These are phyloP conservation scores for Strigops habroptila DNA, from an alignment of 2,113 vertebrate species.

Conservation along the genomic window DNA sequence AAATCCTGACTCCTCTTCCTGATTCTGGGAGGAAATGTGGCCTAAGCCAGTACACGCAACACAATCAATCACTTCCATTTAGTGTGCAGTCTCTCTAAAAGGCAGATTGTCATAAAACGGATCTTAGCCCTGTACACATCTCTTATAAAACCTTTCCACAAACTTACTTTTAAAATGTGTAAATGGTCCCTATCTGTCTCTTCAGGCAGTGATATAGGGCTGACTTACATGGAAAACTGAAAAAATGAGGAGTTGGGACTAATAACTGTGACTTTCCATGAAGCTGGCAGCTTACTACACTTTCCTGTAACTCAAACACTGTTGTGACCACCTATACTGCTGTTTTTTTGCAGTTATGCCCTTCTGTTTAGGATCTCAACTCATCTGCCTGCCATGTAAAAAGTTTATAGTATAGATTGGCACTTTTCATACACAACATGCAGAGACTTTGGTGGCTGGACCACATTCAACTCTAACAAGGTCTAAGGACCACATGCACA, in stretches of 20 bases:
- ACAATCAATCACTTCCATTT: conserved; percentile 18
- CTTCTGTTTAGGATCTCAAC: not conserved
- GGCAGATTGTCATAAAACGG: not conserved
- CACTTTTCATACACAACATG: not conserved
- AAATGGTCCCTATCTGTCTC: not conserved
- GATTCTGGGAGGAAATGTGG: conserved; percentile 23
- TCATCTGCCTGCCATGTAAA: not conserved
- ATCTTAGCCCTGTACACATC: not conserved
- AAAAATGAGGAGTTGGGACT: not conserved
- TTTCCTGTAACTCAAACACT: not conserved
- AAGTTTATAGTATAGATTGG: not conserved
- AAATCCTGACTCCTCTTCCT: conserved; percentile 20
- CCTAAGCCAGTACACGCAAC: not conserved
- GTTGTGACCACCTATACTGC: not conserved
- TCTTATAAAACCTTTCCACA: not conserved
- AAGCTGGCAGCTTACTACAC: not conserved
- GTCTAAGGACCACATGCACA: not conserved
- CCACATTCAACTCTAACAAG: not conserved
- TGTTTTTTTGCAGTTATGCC: not conserved
- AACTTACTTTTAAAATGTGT: not conserved
- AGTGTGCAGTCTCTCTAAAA: not conserved
- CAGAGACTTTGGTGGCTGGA: not conserved
- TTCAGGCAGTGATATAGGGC: not conserved
- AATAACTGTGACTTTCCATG: not conserved
- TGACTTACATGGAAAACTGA: not conserved